Percentiles rank a stretch among this genome's conserved stretches.
phyloP scores from a whole-genome alignment of 2,797 vertebrate species.

The Muscicapa striata region DNA sequence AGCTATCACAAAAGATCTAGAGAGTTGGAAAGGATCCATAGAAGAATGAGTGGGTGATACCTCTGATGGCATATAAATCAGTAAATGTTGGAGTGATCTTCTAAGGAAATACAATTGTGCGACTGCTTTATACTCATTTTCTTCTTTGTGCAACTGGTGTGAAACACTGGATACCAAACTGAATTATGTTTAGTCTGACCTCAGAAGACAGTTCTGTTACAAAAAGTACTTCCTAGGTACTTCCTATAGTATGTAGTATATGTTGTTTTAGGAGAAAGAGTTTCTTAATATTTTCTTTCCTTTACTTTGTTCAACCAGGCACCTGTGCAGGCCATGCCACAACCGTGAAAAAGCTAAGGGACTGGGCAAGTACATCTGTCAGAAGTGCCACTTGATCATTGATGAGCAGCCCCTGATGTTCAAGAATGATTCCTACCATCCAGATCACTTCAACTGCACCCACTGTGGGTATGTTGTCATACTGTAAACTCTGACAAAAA shows the following conservation, averaged over 20 bases:
- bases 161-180: neutral
- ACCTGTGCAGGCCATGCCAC: slow-evolving; percentile 80
- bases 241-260: neutral
- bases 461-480: slow-evolving; percentile 76
- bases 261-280: neutral
- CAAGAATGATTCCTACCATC: slow-evolving; percentile 77
- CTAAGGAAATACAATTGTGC: neutral
- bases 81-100: neutral
- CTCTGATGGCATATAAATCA: neutral
- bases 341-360: slow-evolving; percentile 81
- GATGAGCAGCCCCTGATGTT: slow-evolving; percentile 81
- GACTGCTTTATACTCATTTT: neutral
- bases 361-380: slow-evolving; percentile 80
- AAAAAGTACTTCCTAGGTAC: neutral
- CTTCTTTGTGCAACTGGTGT: neutral
- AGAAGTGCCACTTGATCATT: slow-evolving; percentile 79
- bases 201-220: neutral
- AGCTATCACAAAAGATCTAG: neutral
- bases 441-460: slow-evolving; percentile 81
- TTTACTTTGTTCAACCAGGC: slow-evolving; percentile 58
- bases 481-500: neutral
- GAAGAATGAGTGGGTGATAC: neutral
- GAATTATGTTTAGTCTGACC: neutral
- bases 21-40: neutral
- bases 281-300: neutral